phyloP scores from a whole-genome alignment of 2,888 invertebrate species.

The Caenorhabditis sulstoni region DNA sequence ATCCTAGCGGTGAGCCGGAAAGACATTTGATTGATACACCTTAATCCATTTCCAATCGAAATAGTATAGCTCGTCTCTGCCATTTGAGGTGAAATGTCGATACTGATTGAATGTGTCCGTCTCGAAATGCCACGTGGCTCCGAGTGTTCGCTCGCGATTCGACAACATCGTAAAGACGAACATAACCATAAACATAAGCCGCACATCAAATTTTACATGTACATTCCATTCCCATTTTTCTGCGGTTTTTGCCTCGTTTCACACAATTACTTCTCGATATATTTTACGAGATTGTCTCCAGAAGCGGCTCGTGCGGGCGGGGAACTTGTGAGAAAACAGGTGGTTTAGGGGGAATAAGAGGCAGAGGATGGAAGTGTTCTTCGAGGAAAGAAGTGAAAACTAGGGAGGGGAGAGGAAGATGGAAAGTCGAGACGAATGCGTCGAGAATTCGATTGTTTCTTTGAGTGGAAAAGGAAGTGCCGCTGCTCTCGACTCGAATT shows the following conservation, averaged over 20 bases:
- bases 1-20: too few relatives aligned
- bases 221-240: not conserved
- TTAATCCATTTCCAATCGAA: too few relatives aligned
- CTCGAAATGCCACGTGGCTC: constrained; percentile 16
- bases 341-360: not conserved
- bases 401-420: not conserved
- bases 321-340: constrained; percentile 41
- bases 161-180: constrained; percentile 44
- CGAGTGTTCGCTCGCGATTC: not conserved
- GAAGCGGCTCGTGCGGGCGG: not conserved
- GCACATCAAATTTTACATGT: constrained; percentile 42
- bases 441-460: constrained; percentile 32
- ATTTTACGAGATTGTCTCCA: constrained; percentile 39
- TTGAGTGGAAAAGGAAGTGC: constrained; percentile 11
- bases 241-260: constrained; percentile 12
- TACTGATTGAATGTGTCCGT: not conserved
- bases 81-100: too few relatives aligned
- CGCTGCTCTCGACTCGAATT: constrained; percentile 2
- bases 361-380: too few relatives aligned
- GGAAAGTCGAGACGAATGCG: not conserved
- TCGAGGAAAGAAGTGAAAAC: constrained; percentile 1
- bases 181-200: constrained; percentile 56
- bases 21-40: too few relatives aligned
- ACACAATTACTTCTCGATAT: constrained; percentile 39
- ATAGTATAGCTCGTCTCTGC: too few relatives aligned